Evolutionary conservation across 2,888 invertebrate species (phyloP).

Genomic region (Tenthredo scrophulariae): DNA sequence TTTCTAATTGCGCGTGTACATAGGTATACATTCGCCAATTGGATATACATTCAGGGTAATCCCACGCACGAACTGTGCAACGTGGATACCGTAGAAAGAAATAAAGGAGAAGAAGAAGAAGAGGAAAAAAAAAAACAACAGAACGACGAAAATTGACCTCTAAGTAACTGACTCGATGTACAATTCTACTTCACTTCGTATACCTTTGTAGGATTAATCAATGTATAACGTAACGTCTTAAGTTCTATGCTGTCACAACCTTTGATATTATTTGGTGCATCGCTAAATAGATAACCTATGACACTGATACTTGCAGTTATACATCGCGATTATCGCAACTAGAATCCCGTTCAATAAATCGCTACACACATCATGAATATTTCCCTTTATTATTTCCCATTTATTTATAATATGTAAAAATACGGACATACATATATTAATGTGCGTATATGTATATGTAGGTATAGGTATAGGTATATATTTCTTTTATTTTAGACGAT

Average conservation of each 20-base stretch:
- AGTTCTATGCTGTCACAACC: neutral
- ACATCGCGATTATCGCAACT: neutral
- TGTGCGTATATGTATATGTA: neutral
- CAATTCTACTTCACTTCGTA: neutral
- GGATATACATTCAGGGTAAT: constrained; percentile 19
- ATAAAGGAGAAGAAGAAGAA: neutral
- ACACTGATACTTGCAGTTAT: neutral
- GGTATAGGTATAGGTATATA: neutral
- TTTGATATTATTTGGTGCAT: neutral
- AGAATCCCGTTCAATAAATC: neutral
- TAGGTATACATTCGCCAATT: constrained; percentile 7
- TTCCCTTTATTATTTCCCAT: neutral
- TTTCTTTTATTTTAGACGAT: neutral
- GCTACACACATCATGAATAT: neutral
- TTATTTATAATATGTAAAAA: neutral
- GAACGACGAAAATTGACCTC: constrained; percentile 6
- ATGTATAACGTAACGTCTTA: neutral
- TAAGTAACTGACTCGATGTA: neutral
- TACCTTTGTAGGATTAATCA: neutral
- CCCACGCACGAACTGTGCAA: constrained; percentile 12
- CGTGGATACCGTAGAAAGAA: neutral
- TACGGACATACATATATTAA: neutral
- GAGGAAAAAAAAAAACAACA: neutral
- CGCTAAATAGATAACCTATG: constrained; percentile 10
- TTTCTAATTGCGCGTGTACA: neutral